These are phyloP conservation scores for Malurus melanocephalus DNA, from an alignment of 2,113 vertebrate genomes.

Conservation along the genomic window DNA sequence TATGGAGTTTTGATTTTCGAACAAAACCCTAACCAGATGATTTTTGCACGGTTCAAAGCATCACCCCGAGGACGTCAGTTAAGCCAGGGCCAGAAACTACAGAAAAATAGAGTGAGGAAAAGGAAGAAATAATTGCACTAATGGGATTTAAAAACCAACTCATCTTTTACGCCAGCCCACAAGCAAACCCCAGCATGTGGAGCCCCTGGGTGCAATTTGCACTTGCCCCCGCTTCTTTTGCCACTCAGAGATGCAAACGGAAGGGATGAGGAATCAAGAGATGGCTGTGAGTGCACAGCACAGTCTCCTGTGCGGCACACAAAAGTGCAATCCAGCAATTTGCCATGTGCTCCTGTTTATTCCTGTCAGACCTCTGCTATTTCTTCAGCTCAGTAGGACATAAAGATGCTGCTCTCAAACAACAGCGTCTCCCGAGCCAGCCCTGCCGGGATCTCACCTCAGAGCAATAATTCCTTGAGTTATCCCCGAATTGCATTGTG, in stretches of 20 bases:
- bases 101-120: neutral
- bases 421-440: neutral
- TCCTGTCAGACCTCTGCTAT: neutral
- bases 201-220: neutral
- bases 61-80: neutral
- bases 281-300: neutral
- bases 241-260: neutral
- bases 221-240: neutral
- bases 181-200: neutral
- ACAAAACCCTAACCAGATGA: constrained; percentile 37
- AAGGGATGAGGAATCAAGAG: neutral
- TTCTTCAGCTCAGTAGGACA: neutral
- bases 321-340: neutral
- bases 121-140: neutral
- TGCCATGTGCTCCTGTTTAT: neutral
- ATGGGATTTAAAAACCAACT: neutral
- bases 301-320: neutral
- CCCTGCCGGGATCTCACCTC: neutral
- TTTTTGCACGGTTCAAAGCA: neutral
- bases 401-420: neutral
- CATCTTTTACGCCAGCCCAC: neutral
- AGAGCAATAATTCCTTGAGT: neutral
- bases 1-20: neutral
- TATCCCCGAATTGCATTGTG: neutral
- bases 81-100: neutral